A percentile compares a stretch with the other conserved stretches of the same genome.
These are phyloP conservation scores for Oreochromis niloticus DNA, from an alignment of 2,113 vertebrate species.

Conservation along the genomic window DNA sequence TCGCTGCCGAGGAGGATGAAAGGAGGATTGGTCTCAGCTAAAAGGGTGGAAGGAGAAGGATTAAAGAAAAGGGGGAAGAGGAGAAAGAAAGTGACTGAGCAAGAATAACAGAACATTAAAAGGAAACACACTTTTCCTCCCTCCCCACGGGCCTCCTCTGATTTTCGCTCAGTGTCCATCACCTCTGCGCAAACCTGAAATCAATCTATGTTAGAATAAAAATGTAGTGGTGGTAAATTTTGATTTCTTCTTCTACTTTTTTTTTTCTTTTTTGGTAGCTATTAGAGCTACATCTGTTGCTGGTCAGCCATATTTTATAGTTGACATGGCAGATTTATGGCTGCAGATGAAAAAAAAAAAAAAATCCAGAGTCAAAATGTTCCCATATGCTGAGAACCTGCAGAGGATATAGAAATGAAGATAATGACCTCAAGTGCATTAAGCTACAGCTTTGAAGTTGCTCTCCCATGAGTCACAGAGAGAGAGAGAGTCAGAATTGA, in stretches of 20 bases:
- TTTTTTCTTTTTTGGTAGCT: slow-evolving; percentile 48
- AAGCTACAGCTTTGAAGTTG: slow-evolving; percentile 57
- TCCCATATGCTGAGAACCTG: slow-evolving; percentile 73
- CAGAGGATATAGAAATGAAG: slow-evolving; percentile 68
- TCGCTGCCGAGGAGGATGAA: slow-evolving; percentile 53
- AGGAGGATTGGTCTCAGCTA: slow-evolving; percentile 64
- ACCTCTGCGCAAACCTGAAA: not conserved
- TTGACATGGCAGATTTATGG: slow-evolving; percentile 76
- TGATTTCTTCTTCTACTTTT: slow-evolving; percentile 21
- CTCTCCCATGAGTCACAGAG: slow-evolving; percentile 47
- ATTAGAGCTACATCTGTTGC: slow-evolving; percentile 71
- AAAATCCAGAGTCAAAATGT: slow-evolving; percentile 67
- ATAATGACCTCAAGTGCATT: slow-evolving; percentile 68
- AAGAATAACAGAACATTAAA: slow-evolving; percentile 34
- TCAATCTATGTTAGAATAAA: slow-evolving; percentile 36
- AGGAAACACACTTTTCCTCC: slow-evolving; percentile 12
- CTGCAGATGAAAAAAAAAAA: slow-evolving; percentile 21
- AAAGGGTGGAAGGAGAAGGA: slow-evolving; percentile 38
- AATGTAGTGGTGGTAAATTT: slow-evolving; percentile 50
- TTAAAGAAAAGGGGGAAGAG: slow-evolving; percentile 36
- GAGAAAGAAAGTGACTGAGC: slow-evolving; percentile 24
- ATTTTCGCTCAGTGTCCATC: slow-evolving; percentile 20
- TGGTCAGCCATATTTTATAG: slow-evolving; percentile 73
- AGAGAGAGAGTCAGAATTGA: slow-evolving; percentile 38
- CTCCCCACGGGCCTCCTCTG: not conserved